Evolutionary conservation across 2,113 vertebrate genomes (phyloP), one percentile per base, ranked within the genome.

Genomic region (Ranitomeya imitator): DNA sequence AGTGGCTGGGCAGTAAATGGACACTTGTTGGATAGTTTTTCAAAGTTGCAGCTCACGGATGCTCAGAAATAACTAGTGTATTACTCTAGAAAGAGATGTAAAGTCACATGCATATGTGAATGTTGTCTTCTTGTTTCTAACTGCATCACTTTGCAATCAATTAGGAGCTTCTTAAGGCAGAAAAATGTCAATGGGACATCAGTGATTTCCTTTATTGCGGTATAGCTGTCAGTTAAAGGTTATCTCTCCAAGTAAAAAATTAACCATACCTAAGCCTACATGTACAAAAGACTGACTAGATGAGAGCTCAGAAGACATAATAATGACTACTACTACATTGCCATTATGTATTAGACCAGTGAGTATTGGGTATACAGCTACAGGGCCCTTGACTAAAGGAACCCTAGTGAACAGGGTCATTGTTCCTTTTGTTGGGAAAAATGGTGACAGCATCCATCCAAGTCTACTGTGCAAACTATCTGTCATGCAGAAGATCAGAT

Each of bases 141-240:
- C 60, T 69, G 63, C 63, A 54, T 54, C 51, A 71, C 18, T 11
- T 63, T 63, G 52, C 63, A 69, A 84, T 55, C 81, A 69, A 69
- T 84, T 84, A 55, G 65, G n/a, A 84, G 81, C 73, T 51, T 86
- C 59, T 78, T 78, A 78, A 78, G 45, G 74, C 60, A 67, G 76
- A 86, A 67, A 65, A 78, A 86, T 78, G 61, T 79, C 59, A 86
- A 79, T 86, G 85, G 21, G 74, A 79, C 57, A 51, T 67, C 57
- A 79, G 60, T 52, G 74, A 61, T 86, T 77, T 79, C 60, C 60
- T 79, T 79, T 86, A 67, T 86, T 86, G 71, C 51, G 55, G 76
- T 61, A 78, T 51, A 78, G 59, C 73, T 77, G 74, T 26, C 85
- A 86, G 60, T 13, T 65, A 86, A 79, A 86, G 85, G 85, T 86